Conservation (phyloP, 2,888 invertebrate genomes). For the Phanerotoma sp. region DNA sequence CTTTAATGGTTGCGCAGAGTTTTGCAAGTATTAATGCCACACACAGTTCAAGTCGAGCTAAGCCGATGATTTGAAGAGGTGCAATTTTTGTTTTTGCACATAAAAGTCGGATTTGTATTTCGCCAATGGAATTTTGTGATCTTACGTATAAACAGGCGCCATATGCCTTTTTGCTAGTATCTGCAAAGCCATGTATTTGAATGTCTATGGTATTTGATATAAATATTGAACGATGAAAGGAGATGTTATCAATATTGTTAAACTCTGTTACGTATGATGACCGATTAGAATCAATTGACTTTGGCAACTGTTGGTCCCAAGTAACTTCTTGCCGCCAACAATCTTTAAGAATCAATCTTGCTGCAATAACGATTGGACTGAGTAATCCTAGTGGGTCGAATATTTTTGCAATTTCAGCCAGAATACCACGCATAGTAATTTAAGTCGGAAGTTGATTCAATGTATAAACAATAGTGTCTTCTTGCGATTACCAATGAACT, state of each 20-base stretch:
- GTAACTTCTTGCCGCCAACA: conserved; percentile 14
- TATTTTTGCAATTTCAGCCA: conserved; percentile 29
- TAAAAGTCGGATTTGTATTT: conserved; percentile 30
- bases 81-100: conserved; percentile 26
- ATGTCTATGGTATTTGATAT: background rate
- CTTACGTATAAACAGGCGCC: conserved; percentile 34
- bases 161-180: conserved; percentile 36
- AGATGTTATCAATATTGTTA: conserved; percentile 15
- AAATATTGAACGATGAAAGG: conserved; percentile 21
- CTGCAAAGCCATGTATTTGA: conserved; percentile 34
- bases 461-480: conserved; percentile 21
- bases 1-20: background rate
- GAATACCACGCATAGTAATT: conserved; percentile 18
- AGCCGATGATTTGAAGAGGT: conserved; percentile 24
- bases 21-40: conserved; percentile 20
- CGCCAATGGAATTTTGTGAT: conserved; percentile 30
- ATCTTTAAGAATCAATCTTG: conserved; percentile 16
- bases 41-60: background rate
- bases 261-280: conserved; percentile 8
- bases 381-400: conserved; percentile 23
- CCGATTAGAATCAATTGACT: conserved; percentile 20
- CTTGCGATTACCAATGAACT: conserved; percentile 20
- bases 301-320: conserved; percentile 21
- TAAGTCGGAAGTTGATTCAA: conserved; percentile 6
- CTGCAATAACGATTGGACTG: conserved; percentile 8